Percentiles rank a stretch among this genome's conserved stretches.
Evolutionary conservation across 2,888 invertebrate genomes (phyloP).

Genomic region (Lepetodrilus schrolli): DNA sequence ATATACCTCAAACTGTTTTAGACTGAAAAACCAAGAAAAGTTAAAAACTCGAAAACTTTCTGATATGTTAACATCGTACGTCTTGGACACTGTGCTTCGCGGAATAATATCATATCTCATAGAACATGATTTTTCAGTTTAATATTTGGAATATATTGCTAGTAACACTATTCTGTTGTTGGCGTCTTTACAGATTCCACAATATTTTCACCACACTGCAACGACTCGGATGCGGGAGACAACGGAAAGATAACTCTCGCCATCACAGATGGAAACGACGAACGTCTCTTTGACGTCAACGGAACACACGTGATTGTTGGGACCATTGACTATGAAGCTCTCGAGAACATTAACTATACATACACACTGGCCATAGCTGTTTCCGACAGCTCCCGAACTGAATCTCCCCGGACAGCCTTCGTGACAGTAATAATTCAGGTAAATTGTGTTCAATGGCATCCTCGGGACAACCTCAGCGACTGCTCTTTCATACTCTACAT

Average conservation of each 20-base stretch:
- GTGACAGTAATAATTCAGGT: background rate
- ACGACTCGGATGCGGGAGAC: background rate
- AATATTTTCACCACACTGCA: background rate
- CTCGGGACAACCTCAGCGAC: too few relatives aligned
- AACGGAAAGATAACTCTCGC: slow-evolving; percentile 3
- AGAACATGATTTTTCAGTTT: too few relatives aligned
- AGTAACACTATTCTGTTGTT: too few relatives aligned
- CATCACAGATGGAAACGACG: background rate
- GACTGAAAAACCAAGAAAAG: too few relatives aligned
- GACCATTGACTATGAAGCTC: background rate
- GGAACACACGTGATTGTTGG: background rate
- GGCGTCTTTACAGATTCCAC: background rate
- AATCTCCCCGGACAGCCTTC: background rate
- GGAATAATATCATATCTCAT: too few relatives aligned
- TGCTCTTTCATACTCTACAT: too few relatives aligned
- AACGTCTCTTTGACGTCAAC: background rate
- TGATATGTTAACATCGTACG: too few relatives aligned
- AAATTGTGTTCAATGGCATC: too few relatives aligned
- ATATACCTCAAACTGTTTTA: too few relatives aligned
- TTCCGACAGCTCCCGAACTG: background rate
- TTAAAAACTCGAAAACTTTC: too few relatives aligned
- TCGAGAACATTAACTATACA: background rate
- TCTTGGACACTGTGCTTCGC: too few relatives aligned
- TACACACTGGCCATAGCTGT: background rate
- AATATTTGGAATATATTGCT: too few relatives aligned